phyloP scores from a whole-genome alignment of 2,113 vertebrate genomes.

The Halichoerus grypus region DNA sequence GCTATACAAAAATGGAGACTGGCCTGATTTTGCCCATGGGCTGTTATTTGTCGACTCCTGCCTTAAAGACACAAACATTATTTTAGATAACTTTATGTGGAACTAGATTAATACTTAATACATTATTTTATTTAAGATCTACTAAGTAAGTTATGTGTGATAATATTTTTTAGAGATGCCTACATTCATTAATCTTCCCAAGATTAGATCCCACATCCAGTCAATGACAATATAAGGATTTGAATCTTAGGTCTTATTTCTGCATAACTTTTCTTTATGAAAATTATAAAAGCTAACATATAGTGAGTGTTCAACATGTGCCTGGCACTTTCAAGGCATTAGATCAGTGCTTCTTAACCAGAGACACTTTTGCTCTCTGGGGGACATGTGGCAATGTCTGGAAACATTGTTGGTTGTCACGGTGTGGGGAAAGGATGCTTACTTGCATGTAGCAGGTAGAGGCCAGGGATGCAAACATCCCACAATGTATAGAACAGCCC shows the following conservation, averaged over 20 bases:
- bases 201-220: background rate
- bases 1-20: background rate
- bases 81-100: background rate
- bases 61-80: background rate
- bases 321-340: background rate
- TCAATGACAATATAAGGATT: background rate
- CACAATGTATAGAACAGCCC: background rate
- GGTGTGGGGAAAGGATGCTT: background rate
- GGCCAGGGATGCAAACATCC: background rate
- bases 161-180: background rate
- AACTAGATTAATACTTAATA: background rate
- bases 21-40: background rate
- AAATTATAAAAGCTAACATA: background rate
- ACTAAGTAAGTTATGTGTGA: background rate
- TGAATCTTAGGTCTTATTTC: background rate
- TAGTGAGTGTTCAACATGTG: background rate
- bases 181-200: background rate
- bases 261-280: background rate
- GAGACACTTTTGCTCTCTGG: too few species aligned
- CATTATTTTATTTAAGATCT: background rate
- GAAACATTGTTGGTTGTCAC: background rate
- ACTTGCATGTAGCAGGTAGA: background rate
- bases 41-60: background rate
- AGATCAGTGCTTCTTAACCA: background rate
- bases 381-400: background rate